phyloP scores from a whole-genome alignment of 2,797 vertebrate species.

The Varecia variegata region DNA sequence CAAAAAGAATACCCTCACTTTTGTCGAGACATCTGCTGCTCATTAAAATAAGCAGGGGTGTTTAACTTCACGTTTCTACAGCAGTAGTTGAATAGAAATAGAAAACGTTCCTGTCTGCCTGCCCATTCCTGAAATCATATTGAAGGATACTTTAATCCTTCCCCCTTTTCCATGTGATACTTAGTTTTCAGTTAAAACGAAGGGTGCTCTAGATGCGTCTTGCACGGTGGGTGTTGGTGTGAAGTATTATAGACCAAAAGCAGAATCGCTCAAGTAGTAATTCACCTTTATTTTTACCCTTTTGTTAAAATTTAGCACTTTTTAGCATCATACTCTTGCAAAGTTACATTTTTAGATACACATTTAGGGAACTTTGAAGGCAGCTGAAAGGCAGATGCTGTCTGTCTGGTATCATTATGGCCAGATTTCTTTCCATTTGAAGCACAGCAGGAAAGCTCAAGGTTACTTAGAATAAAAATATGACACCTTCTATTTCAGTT shows the following conservation, averaged over 20 bases:
- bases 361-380: neutral
- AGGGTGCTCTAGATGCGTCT: neutral
- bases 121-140: neutral
- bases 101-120: neutral
- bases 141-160: neutral
- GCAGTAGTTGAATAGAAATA: neutral
- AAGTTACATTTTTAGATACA: constrained; percentile 17
- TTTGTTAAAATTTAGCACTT: neutral
- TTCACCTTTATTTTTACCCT: neutral
- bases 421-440: neutral
- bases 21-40: neutral
- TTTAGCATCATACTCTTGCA: neutral
- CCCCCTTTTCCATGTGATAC: neutral
- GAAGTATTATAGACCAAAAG: neutral
- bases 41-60: neutral
- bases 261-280: neutral
- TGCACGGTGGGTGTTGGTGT: neutral
- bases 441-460: neutral
- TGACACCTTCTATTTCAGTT: neutral
- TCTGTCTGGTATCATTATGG: neutral
- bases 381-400: neutral
- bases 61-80: neutral
- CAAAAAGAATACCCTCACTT: neutral
- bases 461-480: neutral
- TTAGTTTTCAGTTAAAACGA: neutral